Conservation (phyloP, 2,888 invertebrate genomes). For the Hylaea fasciaria region DNA sequence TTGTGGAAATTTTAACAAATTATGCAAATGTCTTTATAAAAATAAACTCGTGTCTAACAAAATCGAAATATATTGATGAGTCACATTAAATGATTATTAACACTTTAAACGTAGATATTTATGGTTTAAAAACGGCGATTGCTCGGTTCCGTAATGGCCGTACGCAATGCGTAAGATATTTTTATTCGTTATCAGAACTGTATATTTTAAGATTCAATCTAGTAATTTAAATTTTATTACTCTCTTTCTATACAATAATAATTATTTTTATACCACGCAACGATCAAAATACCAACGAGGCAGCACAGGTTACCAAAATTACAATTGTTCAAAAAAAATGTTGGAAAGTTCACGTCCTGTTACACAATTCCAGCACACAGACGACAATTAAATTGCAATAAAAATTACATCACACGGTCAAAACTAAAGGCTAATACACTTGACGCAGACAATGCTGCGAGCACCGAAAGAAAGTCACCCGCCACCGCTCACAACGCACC, state of each 20-base stretch:
- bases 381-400: slow-evolving; percentile 22
- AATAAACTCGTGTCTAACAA: neutral
- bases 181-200: too few relatives aligned
- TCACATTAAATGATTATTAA: too few relatives aligned
- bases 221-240: too few relatives aligned
- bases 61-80: neutral
- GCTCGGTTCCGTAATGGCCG: too few relatives aligned
- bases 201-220: too few relatives aligned
- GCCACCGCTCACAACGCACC: slow-evolving; percentile 40
- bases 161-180: too few relatives aligned
- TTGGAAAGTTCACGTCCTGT: slow-evolving; percentile 24
- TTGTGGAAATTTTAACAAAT: neutral
- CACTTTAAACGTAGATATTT: too few relatives aligned
- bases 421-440: slow-evolving; percentile 43
- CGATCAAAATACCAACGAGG: slow-evolving; percentile 8
- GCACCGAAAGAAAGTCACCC: slow-evolving; percentile 69
- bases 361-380: slow-evolving; percentile 5
- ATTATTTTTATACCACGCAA: neutral
- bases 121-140: too few relatives aligned
- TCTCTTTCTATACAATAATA: too few relatives aligned
- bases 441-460: slow-evolving; percentile 41
- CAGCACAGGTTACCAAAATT: neutral
- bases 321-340: too few relatives aligned
- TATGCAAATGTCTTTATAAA: slow-evolving; percentile 1
- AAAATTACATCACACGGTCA: slow-evolving; percentile 52